These are phyloP conservation scores for Ailurus styani DNA, from an alignment of 2,113 vertebrate genomes.

Conservation along the genomic window DNA sequence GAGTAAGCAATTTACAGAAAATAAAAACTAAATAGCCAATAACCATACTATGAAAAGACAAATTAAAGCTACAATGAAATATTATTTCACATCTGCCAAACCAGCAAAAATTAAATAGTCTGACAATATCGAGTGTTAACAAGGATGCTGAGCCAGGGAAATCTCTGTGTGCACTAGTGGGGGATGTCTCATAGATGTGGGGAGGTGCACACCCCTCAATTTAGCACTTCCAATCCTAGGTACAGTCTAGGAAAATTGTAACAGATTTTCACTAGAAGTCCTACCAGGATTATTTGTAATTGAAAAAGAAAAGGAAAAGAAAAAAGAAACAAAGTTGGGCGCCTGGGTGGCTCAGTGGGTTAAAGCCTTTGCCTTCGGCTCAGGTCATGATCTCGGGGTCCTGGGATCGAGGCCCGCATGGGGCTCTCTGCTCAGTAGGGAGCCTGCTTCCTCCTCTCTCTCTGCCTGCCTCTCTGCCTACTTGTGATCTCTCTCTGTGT, in stretches of 20 bases:
- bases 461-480: too few relatives aligned
- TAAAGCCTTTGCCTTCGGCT: too few relatives aligned
- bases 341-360: too few relatives aligned
- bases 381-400: too few relatives aligned
- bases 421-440: too few relatives aligned
- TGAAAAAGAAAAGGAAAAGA: background rate
- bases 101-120: background rate
- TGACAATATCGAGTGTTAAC: background rate
- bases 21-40: background rate
- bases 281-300: background rate
- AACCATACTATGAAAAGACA: background rate
- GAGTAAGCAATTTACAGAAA: background rate
- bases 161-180: background rate
- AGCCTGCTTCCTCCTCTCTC: too few relatives aligned
- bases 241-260: background rate
- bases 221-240: background rate
- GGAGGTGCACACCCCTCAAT: background rate
- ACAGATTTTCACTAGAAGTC: background rate
- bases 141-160: background rate
- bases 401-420: too few relatives aligned
- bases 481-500: too few relatives aligned
- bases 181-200: background rate
- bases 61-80: background rate
- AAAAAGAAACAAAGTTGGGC: background rate
- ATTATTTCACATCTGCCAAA: background rate